phyloP scores from a whole-genome alignment of 2,888 invertebrate genomes.

The Lomographa bimaculata region DNA sequence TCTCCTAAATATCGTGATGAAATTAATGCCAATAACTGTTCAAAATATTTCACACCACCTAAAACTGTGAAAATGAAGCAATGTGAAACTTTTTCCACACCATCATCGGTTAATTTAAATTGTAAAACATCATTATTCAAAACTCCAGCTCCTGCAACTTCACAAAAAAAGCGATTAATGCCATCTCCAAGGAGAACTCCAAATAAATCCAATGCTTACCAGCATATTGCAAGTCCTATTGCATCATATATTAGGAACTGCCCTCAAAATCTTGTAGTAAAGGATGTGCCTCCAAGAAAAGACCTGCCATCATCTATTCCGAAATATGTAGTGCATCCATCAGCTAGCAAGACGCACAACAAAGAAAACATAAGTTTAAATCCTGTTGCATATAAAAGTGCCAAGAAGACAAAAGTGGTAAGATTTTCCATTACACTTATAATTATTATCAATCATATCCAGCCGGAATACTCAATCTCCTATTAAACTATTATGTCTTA shows the following conservation, averaged over 20 bases:
- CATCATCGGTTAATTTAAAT: constrained; percentile 31
- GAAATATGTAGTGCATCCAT: constrained; percentile 42
- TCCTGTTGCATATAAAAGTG: constrained; percentile 58
- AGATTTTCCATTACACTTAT: too few species aligned
- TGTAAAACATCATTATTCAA: constrained; percentile 43
- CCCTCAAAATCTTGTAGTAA: constrained; percentile 57
- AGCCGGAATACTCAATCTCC: too few species aligned
- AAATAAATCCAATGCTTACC: constrained; percentile 46
- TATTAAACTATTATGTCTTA: too few species aligned
- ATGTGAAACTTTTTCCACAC: constrained; percentile 31
- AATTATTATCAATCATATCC: too few species aligned
- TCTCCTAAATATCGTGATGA: too few species aligned
- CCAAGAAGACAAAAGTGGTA: constrained; percentile 65
- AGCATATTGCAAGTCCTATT: constrained; percentile 66
- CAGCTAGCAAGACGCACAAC: constrained; percentile 36
- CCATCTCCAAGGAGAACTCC: constrained; percentile 55
- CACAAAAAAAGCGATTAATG: constrained; percentile 44
- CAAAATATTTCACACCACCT: constrained; percentile 37
- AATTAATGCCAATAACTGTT: too few species aligned
- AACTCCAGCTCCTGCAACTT: constrained; percentile 49
- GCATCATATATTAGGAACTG: constrained; percentile 65
- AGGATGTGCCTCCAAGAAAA: constrained; percentile 59
- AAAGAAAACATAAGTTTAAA: constrained; percentile 62
- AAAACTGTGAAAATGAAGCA: constrained; percentile 31
- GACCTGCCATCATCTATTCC: constrained; percentile 59